Percentiles rank a stretch among this genome's conserved stretches.
These are phyloP conservation scores for Rhabdophis nuchalis DNA, from an alignment of 2,797 vertebrate genomes.

Conservation along the genomic window DNA sequence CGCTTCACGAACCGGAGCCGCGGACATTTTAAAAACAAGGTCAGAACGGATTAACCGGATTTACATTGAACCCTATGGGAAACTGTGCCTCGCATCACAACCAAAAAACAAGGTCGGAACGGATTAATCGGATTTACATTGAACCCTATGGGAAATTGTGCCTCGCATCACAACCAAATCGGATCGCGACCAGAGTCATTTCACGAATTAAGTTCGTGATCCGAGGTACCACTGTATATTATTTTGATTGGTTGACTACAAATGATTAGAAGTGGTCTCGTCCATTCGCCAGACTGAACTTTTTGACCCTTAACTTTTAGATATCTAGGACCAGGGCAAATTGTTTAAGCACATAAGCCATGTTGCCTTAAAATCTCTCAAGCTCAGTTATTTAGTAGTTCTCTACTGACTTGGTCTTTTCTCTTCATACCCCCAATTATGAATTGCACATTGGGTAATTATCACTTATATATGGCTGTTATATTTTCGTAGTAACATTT, in stretches of 20 bases:
- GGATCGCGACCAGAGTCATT: too few species aligned
- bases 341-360: neutral
- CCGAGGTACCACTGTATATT: too few species aligned
- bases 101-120: too few species aligned
- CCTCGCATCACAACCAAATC: too few species aligned
- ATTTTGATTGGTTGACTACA: neutral
- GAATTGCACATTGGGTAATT: conserved; percentile 33
- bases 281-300: neutral
- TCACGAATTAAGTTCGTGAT: too few species aligned
- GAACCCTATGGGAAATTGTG: too few species aligned
- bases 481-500: conserved; percentile 28
- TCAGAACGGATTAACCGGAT: too few species aligned
- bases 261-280: neutral
- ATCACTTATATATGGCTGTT: conserved; percentile 45
- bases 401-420: conserved; percentile 53
- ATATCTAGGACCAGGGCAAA: neutral
- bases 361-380: conserved; percentile 44
- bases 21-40: too few species aligned
- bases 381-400: conserved; percentile 30
- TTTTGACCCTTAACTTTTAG: neutral
- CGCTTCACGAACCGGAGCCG: too few species aligned
- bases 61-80: too few species aligned
- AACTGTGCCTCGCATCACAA: too few species aligned
- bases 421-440: conserved; percentile 14
- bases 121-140: too few species aligned